Base-by-base conservation (phyloP, 2,113 vertebrate species). In the Prionailurus viverrinus region DNA sequence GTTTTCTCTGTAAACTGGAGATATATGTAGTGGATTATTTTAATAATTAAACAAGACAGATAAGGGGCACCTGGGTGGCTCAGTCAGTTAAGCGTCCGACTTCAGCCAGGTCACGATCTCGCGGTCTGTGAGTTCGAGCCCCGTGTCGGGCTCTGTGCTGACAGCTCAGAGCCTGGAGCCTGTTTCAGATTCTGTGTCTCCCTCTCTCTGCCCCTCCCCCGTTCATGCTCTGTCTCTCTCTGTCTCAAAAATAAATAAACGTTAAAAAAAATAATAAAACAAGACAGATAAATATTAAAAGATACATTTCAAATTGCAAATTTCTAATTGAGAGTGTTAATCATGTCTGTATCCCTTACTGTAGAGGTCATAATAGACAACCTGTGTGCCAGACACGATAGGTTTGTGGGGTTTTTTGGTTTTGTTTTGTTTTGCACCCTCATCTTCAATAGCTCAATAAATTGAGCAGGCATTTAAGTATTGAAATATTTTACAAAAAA, bases 401-500 rank as follows among this genome's bases (percentile, higher is more conserved):
- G 23, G 5, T 25, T 58, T 81, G 3, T 31, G 39, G 23, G 23
- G 12, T 83, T 76, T 9, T 11, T 58, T 79, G 3, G 7, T 65
- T 65, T 92, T 33, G 4, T 69, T 95, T 88, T 31, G 36, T 78
- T 81, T 94, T 45, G 8, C 5, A 19, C 31, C 3, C 0, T 27
- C 7, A 65, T 58, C 65, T 1, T 88, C 51, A 45, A 27, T 33
- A 84, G 11, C 36, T 63, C 73, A 73, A 66, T 16, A 66, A 74
- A 9, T 41, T 88, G 13, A 84, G 12, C 0, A 3, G 55, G 31
- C 14, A 80, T 65, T 81, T 91, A 94, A 68, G 19, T 88, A 89
- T 48, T 91, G 19, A 3, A 82, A 81, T 84, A 84, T 69, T 95
- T 87, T 89, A 18, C 1, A 55, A 21, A 65, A 84, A 84, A 92